Conservation (phyloP, 2,888 invertebrate genomes). For the Pinctada fucata region DNA sequence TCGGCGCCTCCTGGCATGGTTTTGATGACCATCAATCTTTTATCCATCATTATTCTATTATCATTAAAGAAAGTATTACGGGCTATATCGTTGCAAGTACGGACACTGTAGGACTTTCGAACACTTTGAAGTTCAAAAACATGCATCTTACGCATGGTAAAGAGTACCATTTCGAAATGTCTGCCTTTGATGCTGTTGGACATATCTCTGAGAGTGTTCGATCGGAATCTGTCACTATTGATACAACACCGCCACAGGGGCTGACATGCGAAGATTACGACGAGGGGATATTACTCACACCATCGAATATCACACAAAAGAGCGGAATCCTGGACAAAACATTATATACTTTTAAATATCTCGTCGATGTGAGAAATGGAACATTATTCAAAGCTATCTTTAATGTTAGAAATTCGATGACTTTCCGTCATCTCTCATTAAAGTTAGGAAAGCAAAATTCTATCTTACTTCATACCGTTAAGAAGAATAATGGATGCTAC, state of each 20-base stretch:
- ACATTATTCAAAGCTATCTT: neutral
- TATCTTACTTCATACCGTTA: neutral
- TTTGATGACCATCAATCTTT: conserved; percentile 48
- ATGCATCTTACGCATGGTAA: conserved; percentile 33
- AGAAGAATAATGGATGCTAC: neutral
- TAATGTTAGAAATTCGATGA: neutral
- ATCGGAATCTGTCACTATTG: conserved; percentile 38
- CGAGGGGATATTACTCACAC: neutral
- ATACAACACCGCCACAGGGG: conserved; percentile 44
- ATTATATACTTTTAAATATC: neutral
- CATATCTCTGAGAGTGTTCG: conserved; percentile 31
- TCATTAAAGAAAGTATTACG: conserved; percentile 26
- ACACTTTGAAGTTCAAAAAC: conserved; percentile 24
- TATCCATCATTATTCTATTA: conserved; percentile 38
- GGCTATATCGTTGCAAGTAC: conserved; percentile 13
- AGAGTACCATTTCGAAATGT: conserved; percentile 43
- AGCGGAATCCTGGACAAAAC: neutral
- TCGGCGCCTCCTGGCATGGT: conserved; percentile 50
- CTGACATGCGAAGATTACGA: conserved; percentile 32
- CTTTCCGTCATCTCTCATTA: neutral
- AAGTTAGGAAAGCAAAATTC: neutral
- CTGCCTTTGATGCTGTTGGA: conserved; percentile 47
- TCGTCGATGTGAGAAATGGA: neutral
- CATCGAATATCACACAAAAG: neutral
- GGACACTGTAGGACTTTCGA: conserved; percentile 1